Conservation (phyloP, 2,113 vertebrate genomes). For the Pelusios castaneus region DNA sequence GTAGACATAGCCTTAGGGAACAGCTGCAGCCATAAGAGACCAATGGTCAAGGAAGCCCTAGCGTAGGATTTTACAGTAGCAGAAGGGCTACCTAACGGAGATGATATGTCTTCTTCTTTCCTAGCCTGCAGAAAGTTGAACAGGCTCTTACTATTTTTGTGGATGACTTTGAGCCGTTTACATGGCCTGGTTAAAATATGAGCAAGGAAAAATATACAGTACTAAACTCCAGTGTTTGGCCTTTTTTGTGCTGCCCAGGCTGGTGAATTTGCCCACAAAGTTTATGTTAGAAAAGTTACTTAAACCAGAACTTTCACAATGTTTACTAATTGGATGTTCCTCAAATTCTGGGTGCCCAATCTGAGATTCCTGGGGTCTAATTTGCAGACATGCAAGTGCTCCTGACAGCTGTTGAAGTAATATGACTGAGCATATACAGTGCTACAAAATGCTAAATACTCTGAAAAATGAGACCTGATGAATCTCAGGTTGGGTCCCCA, state of each 20-base stretch:
- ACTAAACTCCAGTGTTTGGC: neutral
- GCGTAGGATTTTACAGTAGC: neutral
- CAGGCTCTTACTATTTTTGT: neutral
- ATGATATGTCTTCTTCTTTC: neutral
- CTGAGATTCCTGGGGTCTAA: neutral
- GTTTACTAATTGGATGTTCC: neutral
- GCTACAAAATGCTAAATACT: slow-evolving; percentile 37
- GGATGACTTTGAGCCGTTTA: neutral
- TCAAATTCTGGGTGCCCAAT: slow-evolving; percentile 41
- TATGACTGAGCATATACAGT: slow-evolving; percentile 39
- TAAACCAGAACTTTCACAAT: neutral
- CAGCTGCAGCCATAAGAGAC: neutral
- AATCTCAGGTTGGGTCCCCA: neutral
- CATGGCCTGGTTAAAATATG: neutral
- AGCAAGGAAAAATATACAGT: neutral
- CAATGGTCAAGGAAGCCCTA: neutral
- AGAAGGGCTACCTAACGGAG: neutral
- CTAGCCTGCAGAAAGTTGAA: neutral
- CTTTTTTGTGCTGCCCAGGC: neutral
- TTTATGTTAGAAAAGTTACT: neutral
- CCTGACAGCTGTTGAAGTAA: slow-evolving; percentile 20
- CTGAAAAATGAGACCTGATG: neutral
- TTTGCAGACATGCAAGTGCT: slow-evolving; percentile 9
- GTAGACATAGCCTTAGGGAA: too few species aligned
- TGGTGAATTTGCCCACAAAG: neutral